Percentiles rank a stretch among this genome's conserved stretches.
Conservation (phyloP, 2,797 vertebrate species). For the Sparidentex hasta region DNA sequence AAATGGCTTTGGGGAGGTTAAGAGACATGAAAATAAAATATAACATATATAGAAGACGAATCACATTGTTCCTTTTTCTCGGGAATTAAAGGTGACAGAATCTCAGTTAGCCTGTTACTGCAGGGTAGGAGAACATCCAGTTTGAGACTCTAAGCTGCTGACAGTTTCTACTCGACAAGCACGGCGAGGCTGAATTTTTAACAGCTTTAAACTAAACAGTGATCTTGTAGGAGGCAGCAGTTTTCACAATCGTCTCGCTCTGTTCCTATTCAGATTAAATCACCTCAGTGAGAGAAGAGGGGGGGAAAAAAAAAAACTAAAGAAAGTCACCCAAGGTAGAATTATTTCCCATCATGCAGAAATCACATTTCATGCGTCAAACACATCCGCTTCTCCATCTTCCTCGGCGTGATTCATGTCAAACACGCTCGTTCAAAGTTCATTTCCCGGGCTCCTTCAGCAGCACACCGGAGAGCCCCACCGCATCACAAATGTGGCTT, state of each 20-base stretch:
- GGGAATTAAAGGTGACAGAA: not conserved
- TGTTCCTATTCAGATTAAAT: conserved; percentile 49
- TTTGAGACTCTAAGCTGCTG: conserved; percentile 16
- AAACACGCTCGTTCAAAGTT: conserved; percentile 73
- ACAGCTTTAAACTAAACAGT: conserved; percentile 32
- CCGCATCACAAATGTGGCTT: conserved; percentile 66
- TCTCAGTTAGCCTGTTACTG: not conserved
- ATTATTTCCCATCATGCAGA: conserved; percentile 37
- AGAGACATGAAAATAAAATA: not conserved
- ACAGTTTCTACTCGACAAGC: conserved; percentile 27
- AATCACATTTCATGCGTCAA: conserved; percentile 59
- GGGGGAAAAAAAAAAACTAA: conserved; percentile 19
- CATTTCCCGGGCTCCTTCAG: conserved; percentile 59
- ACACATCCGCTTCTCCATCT: conserved; percentile 49
- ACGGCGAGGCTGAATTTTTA: conserved; percentile 18
- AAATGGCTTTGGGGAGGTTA: not conserved
- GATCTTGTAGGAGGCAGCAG: conserved; percentile 34
- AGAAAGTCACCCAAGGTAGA: conserved; percentile 48
- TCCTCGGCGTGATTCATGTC: conserved; percentile 67
- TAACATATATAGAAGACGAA: no score
- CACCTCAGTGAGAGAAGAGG: conserved; percentile 14
- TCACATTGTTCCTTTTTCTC: not conserved
- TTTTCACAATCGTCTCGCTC: conserved; percentile 10
- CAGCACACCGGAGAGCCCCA: conserved; percentile 22
- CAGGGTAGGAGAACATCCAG: not conserved